Conservation (phyloP, 1,140 invertebrate species). For the Drosophila baimaii region DNA sequence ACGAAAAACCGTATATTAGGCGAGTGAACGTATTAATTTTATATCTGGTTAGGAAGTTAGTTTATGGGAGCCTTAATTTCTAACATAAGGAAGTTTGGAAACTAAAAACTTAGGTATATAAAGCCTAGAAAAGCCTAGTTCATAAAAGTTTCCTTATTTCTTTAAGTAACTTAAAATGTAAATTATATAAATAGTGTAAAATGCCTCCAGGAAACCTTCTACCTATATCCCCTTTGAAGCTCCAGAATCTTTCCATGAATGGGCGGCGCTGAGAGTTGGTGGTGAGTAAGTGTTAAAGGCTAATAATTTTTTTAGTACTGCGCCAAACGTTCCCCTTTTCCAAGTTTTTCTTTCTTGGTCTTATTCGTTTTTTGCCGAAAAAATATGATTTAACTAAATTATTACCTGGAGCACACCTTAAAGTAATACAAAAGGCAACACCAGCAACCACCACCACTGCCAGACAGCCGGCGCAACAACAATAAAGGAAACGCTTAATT, state of each 20-base stretch:
- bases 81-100: background rate
- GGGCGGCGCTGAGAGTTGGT: constrained; percentile 73
- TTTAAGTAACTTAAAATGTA: no score
- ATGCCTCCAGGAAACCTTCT: background rate
- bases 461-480: constrained; percentile 57
- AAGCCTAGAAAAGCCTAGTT: no score
- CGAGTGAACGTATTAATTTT: constrained; percentile 5
- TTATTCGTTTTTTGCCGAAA: constrained; percentile 56
- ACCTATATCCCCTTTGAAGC: background rate
- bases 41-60: background rate
- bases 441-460: constrained; percentile 43
- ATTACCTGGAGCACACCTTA: constrained; percentile 84
- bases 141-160: no score
- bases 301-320: constrained; percentile 70
- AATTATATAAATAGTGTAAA: background rate
- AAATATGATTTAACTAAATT: constrained; percentile 83
- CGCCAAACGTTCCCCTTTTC: constrained; percentile 26
- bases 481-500: constrained; percentile 83
- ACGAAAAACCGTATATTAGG: background rate
- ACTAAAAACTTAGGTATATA: no score
- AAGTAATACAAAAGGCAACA: constrained; percentile 82
- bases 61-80: background rate
- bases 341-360: constrained; percentile 41
- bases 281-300: constrained; percentile 80
- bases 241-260: constrained; percentile 33